phyloP scores from a whole-genome alignment of 2,888 invertebrate genomes.

The Apocheima hispidaria region DNA sequence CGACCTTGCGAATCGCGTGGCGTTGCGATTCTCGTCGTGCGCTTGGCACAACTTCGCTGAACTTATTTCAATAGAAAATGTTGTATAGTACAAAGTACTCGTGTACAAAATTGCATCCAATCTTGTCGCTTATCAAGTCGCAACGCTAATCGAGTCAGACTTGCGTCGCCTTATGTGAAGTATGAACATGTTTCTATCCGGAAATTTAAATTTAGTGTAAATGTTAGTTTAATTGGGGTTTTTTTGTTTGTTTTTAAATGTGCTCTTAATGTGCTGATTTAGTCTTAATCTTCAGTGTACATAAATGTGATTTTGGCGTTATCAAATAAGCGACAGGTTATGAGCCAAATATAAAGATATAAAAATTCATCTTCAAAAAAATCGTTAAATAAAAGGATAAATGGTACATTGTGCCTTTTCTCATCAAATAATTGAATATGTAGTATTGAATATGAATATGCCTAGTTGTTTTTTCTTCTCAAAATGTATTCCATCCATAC shows the following conservation, averaged over 20 bases:
- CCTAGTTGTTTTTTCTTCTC: neutral
- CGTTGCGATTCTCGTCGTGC: neutral
- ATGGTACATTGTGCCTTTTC: too few relatives aligned
- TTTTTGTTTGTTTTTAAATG: conserved; percentile 32
- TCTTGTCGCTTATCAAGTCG: too few relatives aligned
- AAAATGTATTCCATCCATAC: conserved; percentile 3
- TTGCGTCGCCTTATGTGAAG: neutral
- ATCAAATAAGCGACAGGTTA: conserved; percentile 38
- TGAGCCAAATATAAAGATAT: too few relatives aligned
- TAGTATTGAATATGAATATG: too few relatives aligned
- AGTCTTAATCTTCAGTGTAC: conserved; percentile 32
- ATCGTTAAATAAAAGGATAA: too few relatives aligned
- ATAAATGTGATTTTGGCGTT: conserved; percentile 39
- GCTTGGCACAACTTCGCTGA: too few relatives aligned
- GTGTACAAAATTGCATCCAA: too few relatives aligned
- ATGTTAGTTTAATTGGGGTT: conserved; percentile 25
- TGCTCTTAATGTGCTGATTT: conserved; percentile 51
- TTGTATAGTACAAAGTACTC: too few relatives aligned
- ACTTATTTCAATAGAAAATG: too few relatives aligned
- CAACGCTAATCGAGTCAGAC: neutral
- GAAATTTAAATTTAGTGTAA: conserved; percentile 36
- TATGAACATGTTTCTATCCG: conserved; percentile 33
- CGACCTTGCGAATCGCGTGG: neutral
- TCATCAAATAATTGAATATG: too few relatives aligned
- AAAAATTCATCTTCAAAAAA: too few relatives aligned